Evolutionary conservation across 2,888 invertebrate species (phyloP), one percentile per base, ranked within the genome.

Genomic region (Stegana nigrithorax): DNA sequence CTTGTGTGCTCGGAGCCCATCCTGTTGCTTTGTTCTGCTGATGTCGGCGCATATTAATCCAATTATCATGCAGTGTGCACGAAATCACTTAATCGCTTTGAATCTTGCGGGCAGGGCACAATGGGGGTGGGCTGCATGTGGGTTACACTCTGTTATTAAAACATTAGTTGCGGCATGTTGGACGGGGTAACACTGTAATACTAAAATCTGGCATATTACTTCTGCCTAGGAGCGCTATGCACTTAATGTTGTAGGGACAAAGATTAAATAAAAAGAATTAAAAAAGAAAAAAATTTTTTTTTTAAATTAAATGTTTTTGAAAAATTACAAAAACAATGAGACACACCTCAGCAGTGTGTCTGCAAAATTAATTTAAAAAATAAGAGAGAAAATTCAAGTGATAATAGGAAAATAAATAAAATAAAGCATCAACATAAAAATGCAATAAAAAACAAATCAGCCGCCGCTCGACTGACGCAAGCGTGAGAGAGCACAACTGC

Each of bases 41-140:
- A 68, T 73, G 67, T 71, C 64, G 69, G 71, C 81, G 75, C 77
- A 81, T 80, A 80, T 78, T 81, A 82, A 81, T 81, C 81, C 81
- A 82, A 81, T 82, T 81, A 81, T 76, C 76, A 78, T 70, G 76
- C 68, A 72, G 71, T 70, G 72, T 72, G 72, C 72, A 81, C 75
- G 70, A 73, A 78, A 82, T 81, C 80, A 80, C 74, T 82, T 80
- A 80, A 82, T 82, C 81, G 80, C 64, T 71, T 77, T 71, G 70
- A 75, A 78, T 71, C 69, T 51, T 39, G 39, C 21, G 17, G 4
- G 0, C 5, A 21, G 17, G 32, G 36, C 53, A n/a, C 4, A 36
- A 19, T 19, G 32, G 32, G 29, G 27, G 14, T 39, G 6, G 21
- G 21, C 29, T 10, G 10, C 21, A 36, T 55, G 53, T 32, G 53